Evolutionary conservation across 2,797 vertebrate species (phyloP), one percentile per base, ranked within the genome.

Genomic region (Aselliscus stoliczkanus): DNA sequence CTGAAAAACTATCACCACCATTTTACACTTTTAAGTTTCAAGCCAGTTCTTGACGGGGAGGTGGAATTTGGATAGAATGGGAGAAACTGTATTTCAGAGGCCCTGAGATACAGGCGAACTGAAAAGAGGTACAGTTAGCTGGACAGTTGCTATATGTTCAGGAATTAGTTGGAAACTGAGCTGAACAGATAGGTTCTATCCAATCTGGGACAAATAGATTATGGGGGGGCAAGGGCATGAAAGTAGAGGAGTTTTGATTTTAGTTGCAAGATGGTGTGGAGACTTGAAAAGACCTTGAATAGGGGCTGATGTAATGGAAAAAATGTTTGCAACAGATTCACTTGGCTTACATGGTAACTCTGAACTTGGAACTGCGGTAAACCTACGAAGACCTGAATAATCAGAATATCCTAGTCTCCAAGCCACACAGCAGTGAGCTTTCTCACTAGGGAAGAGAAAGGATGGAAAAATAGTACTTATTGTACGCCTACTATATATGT

Each of bases 241-340:
- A 91, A 81, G 54, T 72, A 70, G 37, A 94, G n/a, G 39, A 79
- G 31, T 82, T 93, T 73, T 64, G 44, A 65, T 50, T 85, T 96
- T 62, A 88, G 56, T 90, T 82, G 50, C 62, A 58, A 27, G 47
- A 54, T 34, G 9, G 20, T 37, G 47, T 39, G 31, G 72, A 90
- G 42, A 18, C 44, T 94, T 88, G 50, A 76, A 91, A 94, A 29
- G 92, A 21, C 52, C 65, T 95, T 90, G 89, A 80, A 14, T 34
- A 67, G 52, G 85, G 67, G 34, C 12, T 82, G 62, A 50, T 75
- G 42, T 83, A 69, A 94, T 54, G 42, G 96, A 80, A 94, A 39
- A 44, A 58, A n/a, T 77, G 42, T 69, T 96, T 81, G 76, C 58
- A 64, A 47, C 52, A 83, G 37, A 94, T 91, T 90, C 52, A 80